A percentile compares a stretch with the other conserved stretches of the same genome.
Conservation (phyloP, 92 coral and sea anemone species). For the Anthopleura xanthogrammica region DNA sequence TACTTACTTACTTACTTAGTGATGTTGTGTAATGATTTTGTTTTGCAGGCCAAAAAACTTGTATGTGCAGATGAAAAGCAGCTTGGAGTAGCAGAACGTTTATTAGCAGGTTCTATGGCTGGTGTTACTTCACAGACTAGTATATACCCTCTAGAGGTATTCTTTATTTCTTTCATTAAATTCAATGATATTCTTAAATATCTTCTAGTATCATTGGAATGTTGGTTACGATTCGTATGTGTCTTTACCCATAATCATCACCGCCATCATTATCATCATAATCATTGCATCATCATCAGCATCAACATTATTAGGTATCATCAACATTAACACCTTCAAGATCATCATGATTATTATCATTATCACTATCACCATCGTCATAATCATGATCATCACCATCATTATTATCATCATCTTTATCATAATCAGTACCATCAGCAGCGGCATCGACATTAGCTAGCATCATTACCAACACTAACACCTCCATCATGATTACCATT, state of each 20-base stretch:
- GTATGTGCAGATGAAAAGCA: conserved; percentile 84
- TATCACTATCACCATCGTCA: background rate
- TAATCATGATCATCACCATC: no score
- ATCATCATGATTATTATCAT: no score
- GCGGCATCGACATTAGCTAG: no score
- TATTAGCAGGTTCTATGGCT: conserved; percentile 96
- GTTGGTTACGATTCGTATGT: no score
- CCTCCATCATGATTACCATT: background rate
- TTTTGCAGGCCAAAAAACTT: conserved; percentile 87
- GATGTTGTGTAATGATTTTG: background rate
- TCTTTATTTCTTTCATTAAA: background rate
- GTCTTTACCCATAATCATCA: no score
- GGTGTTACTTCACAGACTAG: conserved; percentile 96
- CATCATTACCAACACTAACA: background rate
- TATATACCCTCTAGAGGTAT: conserved; percentile 94
- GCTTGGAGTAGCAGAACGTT: conserved; percentile 83
- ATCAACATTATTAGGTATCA: no score
- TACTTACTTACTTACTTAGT: background rate
- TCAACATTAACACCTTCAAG: background rate
- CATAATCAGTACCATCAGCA: background rate
- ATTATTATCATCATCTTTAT: background rate
- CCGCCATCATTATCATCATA: no score
- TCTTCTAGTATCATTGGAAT: no score
- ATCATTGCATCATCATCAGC: no score
- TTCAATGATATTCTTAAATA: no score